Conservation (phyloP, 2,797 vertebrate genomes). For the Oreochromis mossambicus region DNA sequence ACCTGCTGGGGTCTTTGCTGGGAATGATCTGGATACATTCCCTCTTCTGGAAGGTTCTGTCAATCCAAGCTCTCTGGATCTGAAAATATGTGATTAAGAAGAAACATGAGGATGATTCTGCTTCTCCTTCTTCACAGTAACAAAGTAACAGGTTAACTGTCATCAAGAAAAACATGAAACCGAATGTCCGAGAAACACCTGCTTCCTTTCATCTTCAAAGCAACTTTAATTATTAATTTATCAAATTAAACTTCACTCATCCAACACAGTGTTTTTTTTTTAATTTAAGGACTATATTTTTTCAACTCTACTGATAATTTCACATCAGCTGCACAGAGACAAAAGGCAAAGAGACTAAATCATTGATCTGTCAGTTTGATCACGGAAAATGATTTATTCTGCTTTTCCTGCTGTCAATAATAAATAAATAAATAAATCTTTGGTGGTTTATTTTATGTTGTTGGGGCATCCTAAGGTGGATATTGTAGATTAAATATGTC, state of each 20-base stretch:
- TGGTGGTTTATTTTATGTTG: rapidly evolving
- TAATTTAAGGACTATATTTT: rapidly evolving
- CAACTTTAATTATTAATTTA: background rate
- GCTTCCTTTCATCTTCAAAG: background rate
- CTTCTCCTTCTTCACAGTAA: background rate
- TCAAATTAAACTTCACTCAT: background rate
- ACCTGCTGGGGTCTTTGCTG: conserved; percentile 89
- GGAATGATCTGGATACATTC: conserved; percentile 87
- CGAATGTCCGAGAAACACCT: background rate
- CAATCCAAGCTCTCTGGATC: conserved; percentile 91
- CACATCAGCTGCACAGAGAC: background rate
- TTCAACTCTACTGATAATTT: background rate
- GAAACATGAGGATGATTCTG: background rate
- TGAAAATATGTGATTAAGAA: conserved; percentile 37
- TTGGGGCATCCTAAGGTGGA: background rate
- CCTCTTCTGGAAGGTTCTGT: conserved; percentile 91
- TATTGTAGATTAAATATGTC: background rate
- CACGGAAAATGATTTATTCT: background rate
- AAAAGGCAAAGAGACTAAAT: background rate
- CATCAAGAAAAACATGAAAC: rapidly evolving
- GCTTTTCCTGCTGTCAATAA: background rate
- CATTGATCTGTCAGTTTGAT: background rate
- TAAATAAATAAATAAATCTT: background rate
- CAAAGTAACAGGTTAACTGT: background rate
- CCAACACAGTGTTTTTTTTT: background rate